Evolutionary conservation across 2,113 vertebrate genomes (phyloP).

Genomic region (Zosterops pallidus): DNA sequence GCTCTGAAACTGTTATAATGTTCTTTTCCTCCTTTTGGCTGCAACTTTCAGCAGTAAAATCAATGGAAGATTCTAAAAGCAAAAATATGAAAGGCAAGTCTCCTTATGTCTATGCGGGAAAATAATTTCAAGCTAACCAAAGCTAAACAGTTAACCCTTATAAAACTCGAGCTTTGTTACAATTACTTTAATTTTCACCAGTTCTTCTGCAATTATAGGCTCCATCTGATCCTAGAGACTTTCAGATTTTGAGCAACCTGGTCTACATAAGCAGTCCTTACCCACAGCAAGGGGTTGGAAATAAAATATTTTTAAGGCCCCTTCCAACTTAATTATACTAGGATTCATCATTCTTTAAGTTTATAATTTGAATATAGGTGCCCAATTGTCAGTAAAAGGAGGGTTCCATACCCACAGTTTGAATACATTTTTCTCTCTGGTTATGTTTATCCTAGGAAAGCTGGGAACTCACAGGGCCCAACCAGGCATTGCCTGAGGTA

Average conservation of each 20-base stretch:
- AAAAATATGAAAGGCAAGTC: background rate
- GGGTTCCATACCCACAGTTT: background rate
- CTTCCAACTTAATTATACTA: background rate
- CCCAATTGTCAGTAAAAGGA: background rate
- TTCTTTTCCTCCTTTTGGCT: background rate
- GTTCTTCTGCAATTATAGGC: background rate
- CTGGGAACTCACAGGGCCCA: background rate
- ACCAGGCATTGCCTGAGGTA: background rate
- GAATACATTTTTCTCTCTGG: background rate
- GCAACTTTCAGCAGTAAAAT: conserved; percentile 25
- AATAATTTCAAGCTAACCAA: background rate
- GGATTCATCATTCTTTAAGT: background rate
- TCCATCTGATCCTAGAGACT: background rate
- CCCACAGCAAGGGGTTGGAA: background rate
- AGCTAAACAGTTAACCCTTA: background rate
- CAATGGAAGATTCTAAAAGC: conserved; percentile 4
- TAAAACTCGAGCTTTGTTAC: background rate
- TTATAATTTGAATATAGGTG: background rate
- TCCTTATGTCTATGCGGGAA: background rate
- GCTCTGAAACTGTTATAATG: background rate
- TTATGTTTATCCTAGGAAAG: background rate
- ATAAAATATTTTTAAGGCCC: background rate
- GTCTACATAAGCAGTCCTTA: background rate
- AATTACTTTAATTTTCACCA: background rate
- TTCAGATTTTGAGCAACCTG: background rate